Evolutionary conservation across 2,113 vertebrate genomes (phyloP).

Genomic region (Trochalopteron elliotii): DNA sequence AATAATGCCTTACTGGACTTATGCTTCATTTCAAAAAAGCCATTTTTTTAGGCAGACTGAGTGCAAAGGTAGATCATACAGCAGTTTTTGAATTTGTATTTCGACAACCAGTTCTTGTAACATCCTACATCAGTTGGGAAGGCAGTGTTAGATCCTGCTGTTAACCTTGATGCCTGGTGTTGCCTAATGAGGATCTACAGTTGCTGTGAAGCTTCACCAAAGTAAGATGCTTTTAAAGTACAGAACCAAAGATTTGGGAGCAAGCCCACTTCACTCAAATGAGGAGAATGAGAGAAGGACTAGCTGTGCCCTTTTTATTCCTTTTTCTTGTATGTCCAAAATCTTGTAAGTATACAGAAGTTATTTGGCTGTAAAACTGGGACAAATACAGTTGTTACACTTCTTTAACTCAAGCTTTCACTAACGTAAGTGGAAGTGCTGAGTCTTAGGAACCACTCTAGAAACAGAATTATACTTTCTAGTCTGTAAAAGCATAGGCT

Average conservation of each 20-base stretch:
- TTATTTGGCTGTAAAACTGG: neutral
- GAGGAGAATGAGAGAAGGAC: neutral
- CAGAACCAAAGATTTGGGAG: neutral
- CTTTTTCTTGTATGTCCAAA: neutral
- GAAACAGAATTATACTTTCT: neutral
- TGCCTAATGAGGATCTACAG: neutral
- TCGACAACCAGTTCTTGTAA: neutral
- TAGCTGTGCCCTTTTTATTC: neutral
- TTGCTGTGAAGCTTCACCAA: fast-evolving
- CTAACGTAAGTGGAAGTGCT: neutral
- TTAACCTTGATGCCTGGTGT: neutral
- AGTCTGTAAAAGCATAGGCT: neutral
- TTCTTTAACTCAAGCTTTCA: neutral
- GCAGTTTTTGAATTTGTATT: neutral
- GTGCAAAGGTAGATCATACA: neutral
- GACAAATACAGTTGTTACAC: neutral
- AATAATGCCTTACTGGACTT: neutral
- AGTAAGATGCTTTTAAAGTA: neutral
- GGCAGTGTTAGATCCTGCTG: neutral
- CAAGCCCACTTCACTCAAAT: neutral
- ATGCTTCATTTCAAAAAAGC: neutral
- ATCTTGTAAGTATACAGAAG: neutral
- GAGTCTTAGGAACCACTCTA: neutral
- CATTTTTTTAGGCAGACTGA: neutral
- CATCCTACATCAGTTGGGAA: neutral